These are phyloP conservation scores for Pampus argenteus DNA, from an alignment of 2,797 vertebrate genomes.

Conservation along the genomic window DNA sequence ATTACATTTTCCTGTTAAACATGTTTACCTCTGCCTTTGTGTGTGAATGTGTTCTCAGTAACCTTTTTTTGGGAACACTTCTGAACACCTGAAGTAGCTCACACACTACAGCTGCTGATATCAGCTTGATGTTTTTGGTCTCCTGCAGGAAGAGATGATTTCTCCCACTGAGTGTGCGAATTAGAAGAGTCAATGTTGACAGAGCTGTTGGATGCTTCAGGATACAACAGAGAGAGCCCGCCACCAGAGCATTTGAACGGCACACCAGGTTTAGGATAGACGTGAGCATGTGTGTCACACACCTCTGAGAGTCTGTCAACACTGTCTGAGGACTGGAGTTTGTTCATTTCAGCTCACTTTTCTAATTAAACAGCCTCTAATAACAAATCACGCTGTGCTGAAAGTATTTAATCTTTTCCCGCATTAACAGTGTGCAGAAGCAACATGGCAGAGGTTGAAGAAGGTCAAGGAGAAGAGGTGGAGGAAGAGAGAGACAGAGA, in stretches of 20 bases:
- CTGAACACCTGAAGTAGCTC: constrained; percentile 19
- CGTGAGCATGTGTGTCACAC: neutral
- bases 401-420: constrained; percentile 20
- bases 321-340: constrained; percentile 1
- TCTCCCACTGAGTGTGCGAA: constrained; percentile 65
- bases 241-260: constrained; percentile 18
- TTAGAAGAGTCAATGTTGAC: constrained; percentile 53
- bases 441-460: neutral
- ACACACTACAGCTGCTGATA: constrained; percentile 41
- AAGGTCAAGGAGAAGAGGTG: constrained; percentile 13
- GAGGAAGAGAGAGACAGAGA: neutral
- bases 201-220: constrained; percentile 54
- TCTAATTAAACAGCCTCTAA: constrained; percentile 29
- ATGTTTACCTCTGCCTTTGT: neutral
- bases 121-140: constrained; percentile 53
- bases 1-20: neutral
- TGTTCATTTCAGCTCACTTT: constrained; percentile 15
- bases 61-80: constrained; percentile 27
- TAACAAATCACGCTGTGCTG: constrained; percentile 16
- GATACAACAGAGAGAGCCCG: constrained; percentile 16
- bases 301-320: constrained; percentile 44
- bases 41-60: constrained; percentile 8
- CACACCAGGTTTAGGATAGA: constrained; percentile 16
- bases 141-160: constrained; percentile 59
- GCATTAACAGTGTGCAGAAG: constrained; percentile 6